Evolutionary conservation across 2,797 vertebrate species (phyloP), one percentile per base, ranked within the genome.

Genomic region (Pyrocephalus nanus): DNA sequence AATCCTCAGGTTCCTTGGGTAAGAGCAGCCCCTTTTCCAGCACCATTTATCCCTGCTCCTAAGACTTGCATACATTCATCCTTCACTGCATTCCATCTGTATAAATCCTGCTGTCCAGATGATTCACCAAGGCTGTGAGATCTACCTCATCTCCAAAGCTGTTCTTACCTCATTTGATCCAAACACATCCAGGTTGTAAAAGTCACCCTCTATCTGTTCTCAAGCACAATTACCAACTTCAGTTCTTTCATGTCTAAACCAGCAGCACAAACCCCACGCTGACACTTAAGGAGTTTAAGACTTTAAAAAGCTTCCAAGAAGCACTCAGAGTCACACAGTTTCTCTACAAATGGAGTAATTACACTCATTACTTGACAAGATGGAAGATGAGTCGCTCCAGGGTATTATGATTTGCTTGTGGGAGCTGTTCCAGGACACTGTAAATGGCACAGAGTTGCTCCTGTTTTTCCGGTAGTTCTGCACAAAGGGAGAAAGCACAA

Each of bases 381-480:
- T 99, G 99, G 96, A 99, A 99, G 97, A 99, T 93, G 4, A 99
- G 98, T 70, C 99, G 98, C 97, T 99, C 99, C 97, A 99, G 94
- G 8, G 98, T 99, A 91, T 97, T 98, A 80, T 98, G 99, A 97
- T 99, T 98, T 88, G 98, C 98, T 9, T 97, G 90, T 0, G 99
- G 99, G 66, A 99, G 99, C 95, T 99, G 98, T 22, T 99, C 99
- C 62, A 99, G 97, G 53, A 98, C 97, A 45, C 98, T 98, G 86
- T 99, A 99, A 92, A 99, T 98, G 94, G 99, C 98, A 1, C 98
- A 98, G 77, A 99, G 97, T 80, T 99, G 99, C 91, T 99, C 99
- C 86, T 98, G 98, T 93, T 98, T 99, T 91, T 98, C 99, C 5
- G 99, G 99, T 53, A 99, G 98, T 77, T 99, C 99, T 99, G 88